Base-by-base conservation (phyloP, 2,797 vertebrate species). In the Gadopsis marmoratus region DNA sequence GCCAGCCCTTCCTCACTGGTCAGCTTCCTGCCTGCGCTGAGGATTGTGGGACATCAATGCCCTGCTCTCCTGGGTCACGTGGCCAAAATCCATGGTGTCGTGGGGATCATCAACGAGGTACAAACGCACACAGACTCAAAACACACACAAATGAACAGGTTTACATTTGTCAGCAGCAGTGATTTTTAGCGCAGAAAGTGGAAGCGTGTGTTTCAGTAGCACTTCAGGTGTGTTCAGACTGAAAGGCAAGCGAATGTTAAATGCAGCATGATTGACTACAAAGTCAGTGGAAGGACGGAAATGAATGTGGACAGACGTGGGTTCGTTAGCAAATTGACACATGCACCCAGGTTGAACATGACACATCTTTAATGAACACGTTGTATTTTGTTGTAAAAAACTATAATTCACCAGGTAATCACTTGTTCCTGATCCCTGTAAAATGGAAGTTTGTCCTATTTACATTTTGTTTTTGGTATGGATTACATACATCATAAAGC, bases 81-180 rank as follows among this genome's bases (percentile, higher is more conserved):
- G 23, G 96, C 96, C 14, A 97, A 97, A 92, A 97, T 97, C 93
- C 97, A 97, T 11, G 95, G 97, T 56, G 95, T 96, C n/a, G 95
- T 98, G 48, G 98, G 97, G 37, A 95, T 91, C 26, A 89, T 96
- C n/a, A 95, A 94, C 88, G 97, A 99, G 96, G 97, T 98, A 89
- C 64, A n/a, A 10, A 59, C 29, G 58, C 62, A 71, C 60, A 51
- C 72, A 72, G 55, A 61, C 17, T 9, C 21, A 58, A 37, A 14
- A 55, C 14, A 70, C 19, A 55, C 43, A 66, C 23, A 56, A 3
- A 51, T n/a, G 0, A 47, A 61, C 41, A 71, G 11, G 8, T 41
- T 47, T 45, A 21, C 8, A 17, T 47, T 19, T 1, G 7, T 67
- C 16, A 35, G n/a, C 19, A 23, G 56, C 17, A 39, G 13, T 47